Base-by-base conservation (phyloP, 1,140 invertebrate genomes). In the Metopolophium dirhodum region DNA sequence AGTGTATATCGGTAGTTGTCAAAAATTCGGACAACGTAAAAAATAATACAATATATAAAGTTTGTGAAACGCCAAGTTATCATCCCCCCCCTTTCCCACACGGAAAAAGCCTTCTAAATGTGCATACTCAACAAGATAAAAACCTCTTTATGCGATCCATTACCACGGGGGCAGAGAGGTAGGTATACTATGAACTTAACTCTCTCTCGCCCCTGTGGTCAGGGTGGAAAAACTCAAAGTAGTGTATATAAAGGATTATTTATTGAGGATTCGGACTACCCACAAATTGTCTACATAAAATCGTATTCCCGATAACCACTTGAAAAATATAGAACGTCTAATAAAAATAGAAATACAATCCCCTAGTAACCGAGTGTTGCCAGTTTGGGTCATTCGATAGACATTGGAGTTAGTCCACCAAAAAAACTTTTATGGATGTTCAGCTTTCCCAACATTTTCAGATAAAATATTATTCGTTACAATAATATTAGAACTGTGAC, bases 111-210 rank as follows among this genome's bases (percentile, higher is more conserved):
- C 49, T 85, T 35, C 35, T 93, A 93, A 93, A 86, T 93, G 91
- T 93, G 91, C 91, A 93, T 93, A 86, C 82, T 93, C 82, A 45
- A 85, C 68, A 93, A 93, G 91, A 93, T 93, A 93, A 93, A 82
- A 93, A 86, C 35, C 91, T 54, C 68, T 93, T 85, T 86, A 45
- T 57, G 49, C 82, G 37, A 93, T 93, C 91, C 91, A 93, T 93
- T 93, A 93, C 26, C 49, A 30, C 45, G 14, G 20, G 30, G 91
- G 41, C 20, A 49, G 45, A 89, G n/a, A 83, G 26, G 57, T 45
- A 82, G 26, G 41, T 45, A 82, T 41, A 86, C 82, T 57, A 26
- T 41, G n/a, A 93, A 57, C 77, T 77, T 91, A 85, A 85, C 86
- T 77, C 77, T 77, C 77, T 51, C 45, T 35, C 49, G 22, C 30